These are phyloP conservation scores for Opisthocomus hoazin DNA, from an alignment of 2,113 vertebrate genomes.

Conservation along the genomic window DNA sequence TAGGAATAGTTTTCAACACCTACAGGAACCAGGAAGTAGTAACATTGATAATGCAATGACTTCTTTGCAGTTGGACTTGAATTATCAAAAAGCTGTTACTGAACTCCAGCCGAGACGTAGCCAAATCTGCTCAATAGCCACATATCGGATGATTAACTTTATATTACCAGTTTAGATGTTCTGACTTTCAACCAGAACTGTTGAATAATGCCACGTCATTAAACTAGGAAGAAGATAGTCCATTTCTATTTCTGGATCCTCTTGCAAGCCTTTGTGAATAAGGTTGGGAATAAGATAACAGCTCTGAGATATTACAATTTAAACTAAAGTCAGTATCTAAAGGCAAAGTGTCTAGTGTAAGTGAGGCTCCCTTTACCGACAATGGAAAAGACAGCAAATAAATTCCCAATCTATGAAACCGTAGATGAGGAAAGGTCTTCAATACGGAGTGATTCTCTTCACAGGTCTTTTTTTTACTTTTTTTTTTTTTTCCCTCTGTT, in stretches of 20 bases:
- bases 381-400: neutral
- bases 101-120: neutral
- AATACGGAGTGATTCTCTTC: neutral
- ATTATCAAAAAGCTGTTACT: neutral
- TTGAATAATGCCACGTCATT: neutral
- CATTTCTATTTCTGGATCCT: neutral
- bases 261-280: neutral
- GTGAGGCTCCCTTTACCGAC: fast-evolving
- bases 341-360: fast-evolving
- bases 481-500: neutral
- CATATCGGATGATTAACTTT: neutral
- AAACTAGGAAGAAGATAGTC: neutral
- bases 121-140: neutral
- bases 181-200: neutral
- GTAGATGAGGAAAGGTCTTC: neutral
- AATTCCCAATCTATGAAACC: neutral
- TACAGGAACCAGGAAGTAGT: neutral
- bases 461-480: too few species aligned
- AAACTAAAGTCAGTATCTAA: neutral
- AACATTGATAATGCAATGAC: neutral
- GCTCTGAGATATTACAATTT: neutral
- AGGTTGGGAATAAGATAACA: neutral
- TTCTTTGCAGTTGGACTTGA: neutral
- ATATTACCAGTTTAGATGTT: neutral
- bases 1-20: neutral